Evolutionary conservation across 2,888 invertebrate genomes (phyloP), one percentile per base, ranked within the genome.

Genomic region (Andrena minutula): DNA sequence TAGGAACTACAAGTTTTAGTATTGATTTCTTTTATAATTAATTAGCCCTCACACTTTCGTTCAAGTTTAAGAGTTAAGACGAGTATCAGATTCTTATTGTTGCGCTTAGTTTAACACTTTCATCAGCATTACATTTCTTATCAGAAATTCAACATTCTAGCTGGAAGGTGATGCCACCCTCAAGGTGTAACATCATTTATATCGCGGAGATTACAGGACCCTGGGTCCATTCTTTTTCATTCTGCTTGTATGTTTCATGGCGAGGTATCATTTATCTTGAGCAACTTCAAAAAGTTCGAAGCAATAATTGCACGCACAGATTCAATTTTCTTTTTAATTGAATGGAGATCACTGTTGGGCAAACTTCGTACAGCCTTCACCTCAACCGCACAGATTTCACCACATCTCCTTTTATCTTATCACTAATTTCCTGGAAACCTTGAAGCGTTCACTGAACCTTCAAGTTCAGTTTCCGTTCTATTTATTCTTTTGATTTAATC

Each of bases 181-280:
- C 2, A 23, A 69, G 7, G 30, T 30, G 28, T n/a, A 12, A 20
- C 26, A 56, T 30, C 75, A 70, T 70, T 75, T 63, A 63, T 56
- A 69, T 75, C 20, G 10, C 41, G 6, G 26, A 16, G 61, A 51
- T 75, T 51, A 23, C 32, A 20, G 35, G 7, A 28, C 20, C 30
- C 49, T 3, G 23, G 20, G n/a, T 30, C 12, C 61, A 41, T 63
- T 60, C 7, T 61, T 75, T 56, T n/a, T 66, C 53, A 41, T 71
- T 63, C 20, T n/a, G 63, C 30, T 6, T 26, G 20, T 30, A 30
- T 23, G 7, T 35, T 28, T 26, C 2, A 3, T 2, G 2, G 20
- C 30, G 30, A n/a, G n/a, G 16, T 10, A 35, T n/a, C 30, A 26
- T 72, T 20, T 64, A 30, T 56, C 26, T 23, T 47, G 10, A 16